A percentile compares a stretch with the other conserved stretches of the same genome.
Evolutionary conservation across 2,888 invertebrate species (phyloP).

Genomic region (Strigamia transsilvanica): DNA sequence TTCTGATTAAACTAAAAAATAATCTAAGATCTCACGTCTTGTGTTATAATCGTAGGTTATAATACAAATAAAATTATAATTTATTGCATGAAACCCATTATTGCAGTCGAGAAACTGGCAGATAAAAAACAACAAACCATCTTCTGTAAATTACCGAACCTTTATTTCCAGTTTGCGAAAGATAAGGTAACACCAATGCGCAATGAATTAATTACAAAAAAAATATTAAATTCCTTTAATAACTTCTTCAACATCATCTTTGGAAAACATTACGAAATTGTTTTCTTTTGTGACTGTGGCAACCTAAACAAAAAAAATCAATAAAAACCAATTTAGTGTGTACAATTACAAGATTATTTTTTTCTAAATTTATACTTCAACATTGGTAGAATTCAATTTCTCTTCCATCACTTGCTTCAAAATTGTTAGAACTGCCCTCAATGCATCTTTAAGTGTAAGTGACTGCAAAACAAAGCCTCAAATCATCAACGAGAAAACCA

Average conservation of each 20-base stretch:
- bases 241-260: slow-evolving; percentile 90
- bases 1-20: too few species aligned
- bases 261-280: slow-evolving; percentile 87
- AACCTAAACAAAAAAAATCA: slow-evolving; percentile 65
- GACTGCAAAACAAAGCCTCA: slow-evolving; percentile 70
- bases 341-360: neutral
- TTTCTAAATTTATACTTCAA: slow-evolving; percentile 72
- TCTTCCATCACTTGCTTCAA: slow-evolving; percentile 99
- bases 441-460: slow-evolving; percentile 93
- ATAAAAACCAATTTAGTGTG: slow-evolving; percentile 28
- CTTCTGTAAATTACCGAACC: neutral
- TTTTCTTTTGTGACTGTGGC: slow-evolving; percentile 87
- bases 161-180: neutral
- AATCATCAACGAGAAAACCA: slow-evolving; percentile 55
- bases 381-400: slow-evolving; percentile 94
- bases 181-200: neutral
- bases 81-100: too few species aligned
- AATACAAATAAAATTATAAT: too few species aligned
- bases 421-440: slow-evolving; percentile 88
- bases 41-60: too few species aligned
- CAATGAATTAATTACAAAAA: neutral
- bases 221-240: slow-evolving; percentile 67
- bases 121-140: neutral
- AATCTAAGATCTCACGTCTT: too few species aligned
- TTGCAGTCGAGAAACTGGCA: too few species aligned